phyloP scores from a whole-genome alignment of 2,888 invertebrate genomes.

The Phasia obesa region DNA sequence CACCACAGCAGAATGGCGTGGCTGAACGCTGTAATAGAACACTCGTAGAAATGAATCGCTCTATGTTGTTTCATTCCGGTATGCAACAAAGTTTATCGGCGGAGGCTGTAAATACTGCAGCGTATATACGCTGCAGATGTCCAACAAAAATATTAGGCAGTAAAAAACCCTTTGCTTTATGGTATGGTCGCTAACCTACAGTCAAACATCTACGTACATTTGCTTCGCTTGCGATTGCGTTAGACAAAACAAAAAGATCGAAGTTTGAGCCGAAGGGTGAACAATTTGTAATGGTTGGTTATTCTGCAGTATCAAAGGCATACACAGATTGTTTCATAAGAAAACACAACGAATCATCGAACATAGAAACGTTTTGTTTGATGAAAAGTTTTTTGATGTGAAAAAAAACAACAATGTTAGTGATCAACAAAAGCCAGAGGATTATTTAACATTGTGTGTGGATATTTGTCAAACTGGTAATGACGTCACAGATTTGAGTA shows the following conservation, averaged over 20 bases:
- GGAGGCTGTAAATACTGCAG: slow-evolving; percentile 66
- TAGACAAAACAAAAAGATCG: slow-evolving; percentile 26
- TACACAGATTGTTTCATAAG: too few species aligned
- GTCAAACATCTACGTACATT: slow-evolving; percentile 64
- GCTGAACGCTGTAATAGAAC: slow-evolving; percentile 65
- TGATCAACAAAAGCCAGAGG: background rate
- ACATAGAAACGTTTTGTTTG: too few species aligned
- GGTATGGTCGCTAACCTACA: slow-evolving; percentile 56
- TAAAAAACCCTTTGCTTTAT: slow-evolving; percentile 64
- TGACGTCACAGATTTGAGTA: too few species aligned
- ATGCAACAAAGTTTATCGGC: slow-evolving; percentile 61
- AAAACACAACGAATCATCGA: too few species aligned
- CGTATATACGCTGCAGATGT: too few species aligned
- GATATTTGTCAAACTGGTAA: too few species aligned
- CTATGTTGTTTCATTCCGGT: too few species aligned
- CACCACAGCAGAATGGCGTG: too few species aligned
- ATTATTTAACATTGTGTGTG: too few species aligned
- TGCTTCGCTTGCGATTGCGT: slow-evolving; percentile 62
- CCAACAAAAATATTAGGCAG: slow-evolving; percentile 58
- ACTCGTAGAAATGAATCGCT: slow-evolving; percentile 64
- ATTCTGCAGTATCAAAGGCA: too few species aligned
- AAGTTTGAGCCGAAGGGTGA: slow-evolving; percentile 30
- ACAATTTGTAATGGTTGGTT: too few species aligned
- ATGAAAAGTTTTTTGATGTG: slow-evolving; percentile 60
- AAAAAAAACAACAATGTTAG: background rate